phyloP scores from a whole-genome alignment of 2,888 invertebrate species.

The Ophioninae sp. region DNA sequence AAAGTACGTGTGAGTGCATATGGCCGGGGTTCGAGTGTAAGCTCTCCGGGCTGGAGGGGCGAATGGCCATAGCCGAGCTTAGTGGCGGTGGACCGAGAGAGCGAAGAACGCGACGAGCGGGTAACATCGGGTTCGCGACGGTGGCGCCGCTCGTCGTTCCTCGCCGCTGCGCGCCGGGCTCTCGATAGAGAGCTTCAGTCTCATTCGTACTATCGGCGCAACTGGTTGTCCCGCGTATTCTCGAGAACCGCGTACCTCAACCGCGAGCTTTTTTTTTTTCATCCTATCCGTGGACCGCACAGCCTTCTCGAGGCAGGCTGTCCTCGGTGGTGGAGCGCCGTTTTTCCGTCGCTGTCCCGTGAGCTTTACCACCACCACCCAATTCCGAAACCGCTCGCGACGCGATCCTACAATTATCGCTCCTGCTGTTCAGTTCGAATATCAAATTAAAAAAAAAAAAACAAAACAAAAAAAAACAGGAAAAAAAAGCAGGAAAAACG shows the following conservation, averaged over 20 bases:
- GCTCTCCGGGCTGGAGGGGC: conserved; percentile 20
- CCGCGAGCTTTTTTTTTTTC: not conserved
- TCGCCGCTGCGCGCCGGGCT: conserved; percentile 65
- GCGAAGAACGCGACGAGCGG: conserved; percentile 38
- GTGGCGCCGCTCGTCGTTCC: conserved; percentile 68
- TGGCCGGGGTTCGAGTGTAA: conserved; percentile 35
- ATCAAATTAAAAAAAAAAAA: not conserved
- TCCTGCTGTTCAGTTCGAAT: not conserved
- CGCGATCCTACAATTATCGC: not conserved
- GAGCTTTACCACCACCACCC: not conserved
- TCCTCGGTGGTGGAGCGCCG: not conserved
- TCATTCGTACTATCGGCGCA: conserved; percentile 70
- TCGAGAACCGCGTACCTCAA: not conserved
- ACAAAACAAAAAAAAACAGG: no score
- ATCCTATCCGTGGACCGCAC: not conserved
- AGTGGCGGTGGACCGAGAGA: not conserved
- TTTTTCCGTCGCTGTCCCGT: conserved; percentile 4
- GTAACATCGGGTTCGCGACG: conserved; percentile 31
- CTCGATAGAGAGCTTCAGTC: conserved; percentile 68
- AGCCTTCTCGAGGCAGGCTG: not conserved
- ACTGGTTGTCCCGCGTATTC: conserved; percentile 61
- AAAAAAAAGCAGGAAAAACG: no score
- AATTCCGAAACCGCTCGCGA: not conserved
- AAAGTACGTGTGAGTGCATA: not conserved
- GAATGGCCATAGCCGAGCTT: not conserved